phyloP scores from a whole-genome alignment of 1,140 invertebrate species.

The Periplaneta americana region DNA sequence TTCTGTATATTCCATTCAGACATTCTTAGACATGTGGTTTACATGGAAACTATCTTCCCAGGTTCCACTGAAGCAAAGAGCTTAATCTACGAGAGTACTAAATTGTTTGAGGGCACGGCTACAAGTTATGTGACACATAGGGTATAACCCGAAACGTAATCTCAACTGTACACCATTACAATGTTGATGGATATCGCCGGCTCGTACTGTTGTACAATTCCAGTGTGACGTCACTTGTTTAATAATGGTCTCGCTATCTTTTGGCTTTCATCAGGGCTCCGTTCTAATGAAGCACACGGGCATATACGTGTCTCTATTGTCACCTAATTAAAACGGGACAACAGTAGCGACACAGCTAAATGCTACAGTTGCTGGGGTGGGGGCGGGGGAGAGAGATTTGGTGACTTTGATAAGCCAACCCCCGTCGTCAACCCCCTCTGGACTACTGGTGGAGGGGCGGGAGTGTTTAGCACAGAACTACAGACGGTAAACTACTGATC shows the following conservation, averaged over 20 bases:
- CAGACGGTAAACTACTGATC: background rate
- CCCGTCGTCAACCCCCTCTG: no score
- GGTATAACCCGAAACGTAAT: background rate
- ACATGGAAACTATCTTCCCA: no score
- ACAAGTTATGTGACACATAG: background rate
- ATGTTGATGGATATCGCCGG: background rate
- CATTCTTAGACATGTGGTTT: no score
- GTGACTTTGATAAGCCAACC: background rate
- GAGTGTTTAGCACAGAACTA: background rate
- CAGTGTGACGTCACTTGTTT: background rate
- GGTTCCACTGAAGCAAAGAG: no score
- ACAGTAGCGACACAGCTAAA: background rate
- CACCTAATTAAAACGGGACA: slow-evolving; percentile 7
- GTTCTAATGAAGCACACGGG: background rate
- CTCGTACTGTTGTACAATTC: background rate
- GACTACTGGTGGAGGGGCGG: background rate
- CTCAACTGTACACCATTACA: background rate
- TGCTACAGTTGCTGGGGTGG: background rate
- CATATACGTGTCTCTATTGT: background rate
- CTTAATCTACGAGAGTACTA: no score
- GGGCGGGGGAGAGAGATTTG: background rate
- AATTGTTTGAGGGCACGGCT: background rate
- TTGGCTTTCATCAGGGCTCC: background rate
- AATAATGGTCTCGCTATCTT: background rate
- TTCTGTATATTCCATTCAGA: no score